Evolutionary conservation across 2,797 vertebrate species (phyloP), one percentile per base, ranked within the genome.

Genomic region (Toxotes lorentzi): DNA sequence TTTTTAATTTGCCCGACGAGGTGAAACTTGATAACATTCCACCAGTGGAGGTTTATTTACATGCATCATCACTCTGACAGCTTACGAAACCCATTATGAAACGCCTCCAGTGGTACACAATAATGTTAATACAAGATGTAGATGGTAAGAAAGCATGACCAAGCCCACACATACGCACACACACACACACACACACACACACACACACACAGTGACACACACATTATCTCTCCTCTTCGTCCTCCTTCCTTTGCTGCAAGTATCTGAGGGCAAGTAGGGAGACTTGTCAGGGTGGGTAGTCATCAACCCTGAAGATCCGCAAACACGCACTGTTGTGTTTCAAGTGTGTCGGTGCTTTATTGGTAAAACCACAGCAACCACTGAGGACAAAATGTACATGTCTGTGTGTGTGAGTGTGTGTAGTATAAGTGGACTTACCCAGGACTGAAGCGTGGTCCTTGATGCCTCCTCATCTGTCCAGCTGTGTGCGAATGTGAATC

Each of bases 381-480:
- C 3, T 41, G 58, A 78, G 59, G 45, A 69, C 47, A 50, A 76
- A 50, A 76, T 68, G 57, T 67, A 51, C 64, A 74, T 63, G 59
- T 14, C 4, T 62, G n/a, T 66, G 43, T 70, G 32, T 41, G 40
- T 50, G 62, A 43, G 54, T 76, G 57, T 51, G 53, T 81, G 23
- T 53, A 11, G 48, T 53, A 19, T 14, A 41, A 57, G 68, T 81
- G 51, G 65, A 88, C 93, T n/a, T 92, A 94, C 93, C 93, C 89
- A 78, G 89, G 88, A 82, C 89, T 89, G 82, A 89, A 90, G 68
- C 62, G 86, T 53, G 91, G 82, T 91, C 80, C 87, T 85, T 84
- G 89, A 59, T 88, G 79, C 86, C 89, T 89, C 91, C 87, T 90
- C 93, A 94, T 94, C 83, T 88, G 84, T 82, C 81, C 89, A 84